A percentile compares a stretch with the other conserved stretches of the same genome.
Conservation (phyloP, 2,797 vertebrate species). For the Hyperoplus immaculatus region DNA sequence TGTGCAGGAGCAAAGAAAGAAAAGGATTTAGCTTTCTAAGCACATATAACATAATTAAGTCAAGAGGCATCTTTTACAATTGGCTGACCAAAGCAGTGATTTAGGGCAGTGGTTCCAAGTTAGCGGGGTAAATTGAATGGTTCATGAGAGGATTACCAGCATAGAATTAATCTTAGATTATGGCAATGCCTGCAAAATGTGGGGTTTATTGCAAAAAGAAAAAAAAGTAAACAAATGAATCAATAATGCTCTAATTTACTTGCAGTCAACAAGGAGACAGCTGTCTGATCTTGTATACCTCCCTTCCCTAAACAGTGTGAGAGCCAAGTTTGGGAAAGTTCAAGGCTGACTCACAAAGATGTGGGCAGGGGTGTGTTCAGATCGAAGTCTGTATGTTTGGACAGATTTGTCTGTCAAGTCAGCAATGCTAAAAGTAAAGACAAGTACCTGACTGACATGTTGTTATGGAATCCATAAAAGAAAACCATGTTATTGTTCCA, state of each 20-base stretch:
- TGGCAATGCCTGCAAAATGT: background rate
- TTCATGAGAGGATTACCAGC: too few relatives aligned
- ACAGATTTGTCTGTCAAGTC: background rate
- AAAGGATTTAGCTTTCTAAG: too few relatives aligned
- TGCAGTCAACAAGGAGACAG: background rate
- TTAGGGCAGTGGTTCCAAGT: too few relatives aligned
- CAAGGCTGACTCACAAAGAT: conserved; percentile 7
- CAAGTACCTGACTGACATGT: conserved; percentile 4
- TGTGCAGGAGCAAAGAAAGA: too few relatives aligned
- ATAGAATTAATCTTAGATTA: background rate
- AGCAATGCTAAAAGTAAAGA: background rate
- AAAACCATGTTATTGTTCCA: background rate
- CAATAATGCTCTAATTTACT: background rate
- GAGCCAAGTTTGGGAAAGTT: background rate
- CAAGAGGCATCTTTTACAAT: too few relatives aligned
- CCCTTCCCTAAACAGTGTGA: background rate
- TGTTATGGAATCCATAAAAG: background rate
- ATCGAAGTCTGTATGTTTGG: background rate
- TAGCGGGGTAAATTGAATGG: too few relatives aligned
- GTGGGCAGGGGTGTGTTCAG: background rate
- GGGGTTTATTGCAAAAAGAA: too few relatives aligned
- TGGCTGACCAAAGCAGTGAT: too few relatives aligned
- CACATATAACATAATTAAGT: too few relatives aligned
- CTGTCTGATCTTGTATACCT: background rate
- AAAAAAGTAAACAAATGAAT: background rate